These are phyloP conservation scores for Tetanocera ferruginea DNA, from an alignment of 2,888 invertebrate genomes.

Conservation along the genomic window DNA sequence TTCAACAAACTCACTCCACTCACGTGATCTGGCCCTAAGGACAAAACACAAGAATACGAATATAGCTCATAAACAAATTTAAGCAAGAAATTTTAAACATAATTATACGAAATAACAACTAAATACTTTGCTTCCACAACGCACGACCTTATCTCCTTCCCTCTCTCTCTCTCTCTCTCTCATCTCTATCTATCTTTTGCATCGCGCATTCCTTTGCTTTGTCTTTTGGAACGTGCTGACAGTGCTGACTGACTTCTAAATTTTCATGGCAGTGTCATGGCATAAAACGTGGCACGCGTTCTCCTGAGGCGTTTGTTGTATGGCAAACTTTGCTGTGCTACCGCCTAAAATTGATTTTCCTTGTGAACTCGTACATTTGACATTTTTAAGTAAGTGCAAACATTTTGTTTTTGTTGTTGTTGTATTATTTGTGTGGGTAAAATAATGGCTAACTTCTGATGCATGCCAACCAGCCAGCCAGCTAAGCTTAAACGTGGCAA, in stretches of 20 bases:
- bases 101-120: slow-evolving; percentile 26
- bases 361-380: background rate
- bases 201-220: no score
- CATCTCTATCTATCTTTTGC: no score
- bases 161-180: no score
- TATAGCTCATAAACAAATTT: slow-evolving; percentile 6
- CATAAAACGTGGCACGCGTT: background rate
- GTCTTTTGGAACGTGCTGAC: background rate
- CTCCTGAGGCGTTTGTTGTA: background rate
- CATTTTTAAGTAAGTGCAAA: no score
- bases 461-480: no score
- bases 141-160: background rate
- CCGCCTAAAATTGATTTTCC: slow-evolving; percentile 5
- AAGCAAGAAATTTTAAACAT: slow-evolving; percentile 21
- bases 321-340: no score
- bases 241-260: background rate
- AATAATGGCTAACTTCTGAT: no score
- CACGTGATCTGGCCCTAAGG: background rate
- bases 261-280: background rate
- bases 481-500: no score
- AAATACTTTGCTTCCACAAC: background rate
- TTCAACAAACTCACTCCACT: background rate
- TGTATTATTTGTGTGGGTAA: no score
- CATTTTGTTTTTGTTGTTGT: background rate
- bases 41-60: background rate